Evolutionary conservation across 2,797 vertebrate species (phyloP), one percentile per base, ranked within the genome.

Genomic region (Ataeniobius toweri): DNA sequence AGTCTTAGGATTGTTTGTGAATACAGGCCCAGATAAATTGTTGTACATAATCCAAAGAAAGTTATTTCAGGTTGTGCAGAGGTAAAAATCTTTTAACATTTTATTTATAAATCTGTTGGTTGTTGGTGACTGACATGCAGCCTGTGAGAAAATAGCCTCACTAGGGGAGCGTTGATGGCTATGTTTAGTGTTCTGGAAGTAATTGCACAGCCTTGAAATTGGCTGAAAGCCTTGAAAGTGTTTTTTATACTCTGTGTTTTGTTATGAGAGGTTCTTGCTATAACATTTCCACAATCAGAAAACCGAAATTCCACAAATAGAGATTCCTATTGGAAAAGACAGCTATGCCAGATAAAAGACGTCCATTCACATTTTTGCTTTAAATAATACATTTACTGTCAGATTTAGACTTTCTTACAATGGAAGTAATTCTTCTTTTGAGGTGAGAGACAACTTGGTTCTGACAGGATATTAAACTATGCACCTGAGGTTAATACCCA

Each of bases 371-470:
- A 67, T 67, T 67, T 67, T 26, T 41, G 28, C 63, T 41, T 41
- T 67, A 67, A 41, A 67, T 67, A 67, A 39, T 39, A n/a, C 13
- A 69, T 70, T 8, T 3, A 71, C 16, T n/a, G 65, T 68, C 22
- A 68, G 65, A 13, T 44, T 44, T 44, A 68, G 65, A 68, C 65
- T 68, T 63, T 36, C 22, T 68, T 68, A 44, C 65, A 44, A 44
- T 68, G 22, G 10, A 68, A 68, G 65, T 44, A 68, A 68, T 68
- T 41, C 65, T 24, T 68, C 39, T 68, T 44, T 68, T 68, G 22
- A 44, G 65, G 22, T n/a, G 65, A 68, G 65, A n/a, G 39, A 10
- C 39, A 14, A 22, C 39, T 68, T 44, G 39, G 22, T n/a, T 68
- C 39, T 44, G 65, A 44, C 39, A 68, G 39, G 65, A n/a, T 68